Percentiles rank a stretch among this genome's conserved stretches.
Evolutionary conservation across 2,888 invertebrate species (phyloP).

Genomic region (Trypoxylon attenuatum): DNA sequence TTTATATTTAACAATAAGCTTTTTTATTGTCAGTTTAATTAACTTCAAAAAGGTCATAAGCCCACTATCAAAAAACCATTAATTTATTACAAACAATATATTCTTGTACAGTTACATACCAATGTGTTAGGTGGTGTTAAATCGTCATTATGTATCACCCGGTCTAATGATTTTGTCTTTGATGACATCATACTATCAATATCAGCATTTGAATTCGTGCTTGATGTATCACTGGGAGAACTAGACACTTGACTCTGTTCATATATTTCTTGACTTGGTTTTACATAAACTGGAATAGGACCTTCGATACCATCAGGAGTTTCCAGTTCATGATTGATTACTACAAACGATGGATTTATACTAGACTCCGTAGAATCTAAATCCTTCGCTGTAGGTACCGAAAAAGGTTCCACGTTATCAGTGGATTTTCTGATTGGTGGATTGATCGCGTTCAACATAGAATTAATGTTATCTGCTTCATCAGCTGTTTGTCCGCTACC

Average conservation of each 20-base stretch:
- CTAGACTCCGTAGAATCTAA: slow-evolving; percentile 12
- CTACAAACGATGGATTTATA: slow-evolving; percentile 60
- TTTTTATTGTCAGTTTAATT: no score
- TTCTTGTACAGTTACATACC: no score
- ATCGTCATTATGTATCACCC: no score
- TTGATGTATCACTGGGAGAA: no score
- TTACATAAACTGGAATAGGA: slow-evolving; percentile 64
- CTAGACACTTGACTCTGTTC: slow-evolving; percentile 25
- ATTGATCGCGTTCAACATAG: slow-evolving; percentile 15
- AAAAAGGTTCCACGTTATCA: slow-evolving; percentile 15
- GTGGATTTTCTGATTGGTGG: background rate
- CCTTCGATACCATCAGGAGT: slow-evolving; percentile 69
- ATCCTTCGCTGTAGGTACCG: background rate
- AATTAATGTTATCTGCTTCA: slow-evolving; percentile 28
- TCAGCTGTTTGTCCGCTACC: slow-evolving; percentile 52
- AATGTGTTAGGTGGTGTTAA: no score
- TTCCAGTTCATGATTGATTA: slow-evolving; percentile 67
- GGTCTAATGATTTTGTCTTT: no score
- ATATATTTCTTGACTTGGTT: slow-evolving; percentile 47
- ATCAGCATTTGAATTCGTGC: no score
- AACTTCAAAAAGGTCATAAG: no score
- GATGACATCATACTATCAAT: no score
- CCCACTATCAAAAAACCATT: no score
- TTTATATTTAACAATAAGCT: no score
- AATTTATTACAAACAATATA: no score